Percentiles rank a stretch among this genome's conserved stretches.
Evolutionary conservation across 2,797 vertebrate species (phyloP).

Genomic region (Channa striata): DNA sequence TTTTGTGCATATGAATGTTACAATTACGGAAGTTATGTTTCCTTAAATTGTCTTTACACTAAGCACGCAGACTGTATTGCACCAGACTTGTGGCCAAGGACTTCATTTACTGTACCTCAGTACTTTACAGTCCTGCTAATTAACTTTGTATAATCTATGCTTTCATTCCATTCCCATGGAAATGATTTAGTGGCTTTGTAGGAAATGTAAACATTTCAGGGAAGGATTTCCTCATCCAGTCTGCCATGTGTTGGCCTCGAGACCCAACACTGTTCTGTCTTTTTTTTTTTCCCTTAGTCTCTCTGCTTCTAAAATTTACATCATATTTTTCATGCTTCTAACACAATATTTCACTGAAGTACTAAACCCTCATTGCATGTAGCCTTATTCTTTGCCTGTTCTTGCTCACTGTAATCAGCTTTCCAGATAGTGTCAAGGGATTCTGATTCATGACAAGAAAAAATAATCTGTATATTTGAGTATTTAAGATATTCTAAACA

Average conservation of each 20-base stretch:
- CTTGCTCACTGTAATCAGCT: too few species aligned
- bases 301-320: too few species aligned
- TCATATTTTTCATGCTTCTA: too few species aligned
- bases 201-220: constrained; percentile 67
- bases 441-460: too few species aligned
- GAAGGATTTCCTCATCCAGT: constrained; percentile 46
- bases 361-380: too few species aligned
- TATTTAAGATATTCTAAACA: too few species aligned
- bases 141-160: constrained; percentile 38
- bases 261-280: constrained; percentile 3
- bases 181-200: constrained; percentile 49
- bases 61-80: constrained; percentile 8
- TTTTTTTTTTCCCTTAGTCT: not conserved
- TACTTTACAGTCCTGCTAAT: constrained; percentile 29
- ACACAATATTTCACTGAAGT: too few species aligned
- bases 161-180: constrained; percentile 48
- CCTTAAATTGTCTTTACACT: not conserved
- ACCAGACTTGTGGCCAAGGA: constrained; percentile 8
- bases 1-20: not conserved
- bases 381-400: too few species aligned
- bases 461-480: too few species aligned
- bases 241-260: constrained; percentile 24
- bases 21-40: not conserved
- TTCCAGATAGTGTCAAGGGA: too few species aligned
- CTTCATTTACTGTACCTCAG: constrained; percentile 15